Evolutionary conservation across 2,888 invertebrate species (phyloP), one percentile per base, ranked within the genome.

Genomic region (Carpatolechia fugitivella): DNA sequence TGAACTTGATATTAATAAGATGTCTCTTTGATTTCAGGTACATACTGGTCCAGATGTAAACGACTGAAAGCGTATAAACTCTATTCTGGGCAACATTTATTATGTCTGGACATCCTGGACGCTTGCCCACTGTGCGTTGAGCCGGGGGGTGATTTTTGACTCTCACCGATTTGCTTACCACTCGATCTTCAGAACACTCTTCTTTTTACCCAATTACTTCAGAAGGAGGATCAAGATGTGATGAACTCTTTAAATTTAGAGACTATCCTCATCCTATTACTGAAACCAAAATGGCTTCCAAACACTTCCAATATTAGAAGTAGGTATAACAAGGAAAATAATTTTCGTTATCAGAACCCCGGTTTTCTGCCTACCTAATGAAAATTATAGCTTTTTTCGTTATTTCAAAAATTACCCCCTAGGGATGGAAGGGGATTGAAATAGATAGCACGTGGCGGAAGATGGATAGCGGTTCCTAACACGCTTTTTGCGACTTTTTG

Each of bases 81-180:
- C 72, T 80, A 75, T 80, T 76, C 67, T 60, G 64, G 65, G 66
- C 65, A 67, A 60, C 74, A 74, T 82, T 78, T 74, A 75, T 81
- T 74, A 72, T 70, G 78, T 70, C 77, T 65, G 72, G 66, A 66
- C 69, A 62, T 56, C 64, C 66, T 81, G 82, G 80, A 76, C 48
- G 38, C 24, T 33, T 72, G 85, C 83, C 82, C 80, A 74, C 69
- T 70, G 72, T 68, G 70, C 71, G 66, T 64, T 56, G 24, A 20
- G 0, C 8, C 2, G 14, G 18, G n/a, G n/a, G n/a, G 44, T 18
- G 44, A 24, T 24, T 24, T 44, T 38, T 36, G 38, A 50, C 20
- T 36, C n/a, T 35, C 29, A n/a, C 10, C 29, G 46, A 29, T n/a
- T n/a, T n/a, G n/a, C n/a, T n/a, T n/a, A n/a, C n/a, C n/a, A n/a